Evolutionary conservation across 2,888 invertebrate species (phyloP).

Genomic region (Fragum sueziense): DNA sequence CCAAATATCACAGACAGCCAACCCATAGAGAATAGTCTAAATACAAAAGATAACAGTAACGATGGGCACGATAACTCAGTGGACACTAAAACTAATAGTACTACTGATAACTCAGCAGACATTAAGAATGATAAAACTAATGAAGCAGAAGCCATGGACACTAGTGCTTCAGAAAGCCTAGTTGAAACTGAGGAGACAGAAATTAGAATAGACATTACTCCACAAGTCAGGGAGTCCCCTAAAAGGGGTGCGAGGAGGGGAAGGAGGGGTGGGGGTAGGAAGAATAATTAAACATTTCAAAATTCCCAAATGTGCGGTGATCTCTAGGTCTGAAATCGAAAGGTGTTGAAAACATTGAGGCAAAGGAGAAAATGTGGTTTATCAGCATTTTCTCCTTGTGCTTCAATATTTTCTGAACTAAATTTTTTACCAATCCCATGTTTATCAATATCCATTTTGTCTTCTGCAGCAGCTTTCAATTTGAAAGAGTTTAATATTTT

Average conservation of each 20-base stretch:
- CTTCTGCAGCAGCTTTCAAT: too few relatives aligned
- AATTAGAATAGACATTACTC: background rate
- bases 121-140: background rate
- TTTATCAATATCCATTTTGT: too few relatives aligned
- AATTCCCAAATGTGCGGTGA: too few relatives aligned
- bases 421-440: too few relatives aligned
- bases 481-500: too few relatives aligned
- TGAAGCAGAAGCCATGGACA: background rate
- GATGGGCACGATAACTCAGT: background rate
- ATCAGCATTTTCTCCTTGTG: background rate
- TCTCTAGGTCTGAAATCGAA: too few relatives aligned
- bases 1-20: too few relatives aligned
- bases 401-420: too few relatives aligned
- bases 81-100: background rate
- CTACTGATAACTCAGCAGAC: background rate
- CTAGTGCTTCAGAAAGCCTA: background rate
- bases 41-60: too few relatives aligned
- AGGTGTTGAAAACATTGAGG: background rate
- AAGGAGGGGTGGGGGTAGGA: background rate
- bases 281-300: too few relatives aligned
- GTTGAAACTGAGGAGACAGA: background rate
- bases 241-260: conserved; percentile 1
- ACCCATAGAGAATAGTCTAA: too few relatives aligned
- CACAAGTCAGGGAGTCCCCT: background rate
- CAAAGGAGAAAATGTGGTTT: background rate